Evolutionary conservation across 1,140 invertebrate species (phyloP), one percentile per base, ranked within the genome.

Genomic region (Epicauta chinensis): DNA sequence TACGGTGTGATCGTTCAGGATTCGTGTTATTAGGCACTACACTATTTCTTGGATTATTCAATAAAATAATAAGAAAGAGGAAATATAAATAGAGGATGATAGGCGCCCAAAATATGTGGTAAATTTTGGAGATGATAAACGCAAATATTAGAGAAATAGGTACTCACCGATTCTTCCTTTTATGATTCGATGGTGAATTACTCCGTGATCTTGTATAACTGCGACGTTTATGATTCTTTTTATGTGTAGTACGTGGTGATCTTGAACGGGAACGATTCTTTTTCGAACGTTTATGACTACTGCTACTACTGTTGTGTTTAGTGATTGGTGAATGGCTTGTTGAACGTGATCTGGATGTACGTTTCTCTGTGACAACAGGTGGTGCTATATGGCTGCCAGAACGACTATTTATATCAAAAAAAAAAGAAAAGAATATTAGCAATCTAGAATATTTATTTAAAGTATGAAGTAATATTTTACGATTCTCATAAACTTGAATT

Each of bases 181-280:
- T 50, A 58, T 67, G 66, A 10, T 60, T 48, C 7, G 51, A 54
- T 2, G 66, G 64, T 9, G 66, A 64, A 39, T 61, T 60, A 60
- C 76, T 78, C 40, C 76, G 69, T 2, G 76, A 77, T 56, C 76
- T 70, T 17, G 77, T 77, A 47, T 75, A 73, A 51, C 69, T 76
- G 14, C 75, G 75, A 23, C 72, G 68, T 61, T 79, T 79, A 46
- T 77, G 75, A 48, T 71, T 73, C 31, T 76, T 70, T 50, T 69
- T 67, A 29, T 71, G 16, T 66, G 75, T 62, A 67, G 59, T 43
- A 61, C 63, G 38, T 68, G 73, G 51, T 62, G 71, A n/a, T 59
- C 70, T 48, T 70, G 75, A 77, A 3, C 73, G 64, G 7, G 75
- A 73, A 42, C 75, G 62, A 43, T 74, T 73, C 39, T 75, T 77